phyloP scores from a whole-genome alignment of 2,113 vertebrate species.

The Heterotilapia buettikoferi region DNA sequence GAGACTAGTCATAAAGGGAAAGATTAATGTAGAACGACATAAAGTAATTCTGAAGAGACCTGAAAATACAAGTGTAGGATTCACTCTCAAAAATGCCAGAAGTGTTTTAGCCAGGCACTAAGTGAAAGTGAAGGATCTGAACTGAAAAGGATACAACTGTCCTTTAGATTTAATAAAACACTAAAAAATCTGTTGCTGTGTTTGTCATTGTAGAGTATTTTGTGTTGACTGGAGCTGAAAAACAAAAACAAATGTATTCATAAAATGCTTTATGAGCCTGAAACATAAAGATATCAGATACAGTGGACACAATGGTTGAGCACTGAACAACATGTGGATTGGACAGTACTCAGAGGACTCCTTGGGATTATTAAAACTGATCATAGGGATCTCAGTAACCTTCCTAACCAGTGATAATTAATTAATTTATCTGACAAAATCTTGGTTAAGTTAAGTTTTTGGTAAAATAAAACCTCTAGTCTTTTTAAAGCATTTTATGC shows the following conservation, averaged over 20 bases:
- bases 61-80: not conserved
- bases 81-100: accelerated
- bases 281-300: not conserved
- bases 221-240: not conserved
- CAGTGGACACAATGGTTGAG: not conserved
- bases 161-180: not conserved
- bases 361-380: not conserved
- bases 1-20: not conserved
- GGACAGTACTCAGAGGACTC: not conserved
- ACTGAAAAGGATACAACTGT: not conserved
- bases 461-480: not conserved
- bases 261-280: not conserved
- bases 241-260: not conserved
- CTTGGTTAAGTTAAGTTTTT: not conserved
- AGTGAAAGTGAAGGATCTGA: not conserved
- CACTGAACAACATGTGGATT: not conserved
- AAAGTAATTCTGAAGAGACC: not conserved
- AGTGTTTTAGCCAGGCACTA: not conserved
- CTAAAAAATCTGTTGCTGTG: not conserved
- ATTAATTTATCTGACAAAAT: not conserved
- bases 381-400: not conserved
- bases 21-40: not conserved
- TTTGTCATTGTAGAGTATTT: not conserved
- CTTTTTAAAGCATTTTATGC: not conserved
- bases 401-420: not conserved